A percentile compares a stretch with the other conserved stretches of the same genome.
Evolutionary conservation across 2,113 vertebrate species (phyloP).

Genomic region (Phrynosoma platyrhinos): DNA sequence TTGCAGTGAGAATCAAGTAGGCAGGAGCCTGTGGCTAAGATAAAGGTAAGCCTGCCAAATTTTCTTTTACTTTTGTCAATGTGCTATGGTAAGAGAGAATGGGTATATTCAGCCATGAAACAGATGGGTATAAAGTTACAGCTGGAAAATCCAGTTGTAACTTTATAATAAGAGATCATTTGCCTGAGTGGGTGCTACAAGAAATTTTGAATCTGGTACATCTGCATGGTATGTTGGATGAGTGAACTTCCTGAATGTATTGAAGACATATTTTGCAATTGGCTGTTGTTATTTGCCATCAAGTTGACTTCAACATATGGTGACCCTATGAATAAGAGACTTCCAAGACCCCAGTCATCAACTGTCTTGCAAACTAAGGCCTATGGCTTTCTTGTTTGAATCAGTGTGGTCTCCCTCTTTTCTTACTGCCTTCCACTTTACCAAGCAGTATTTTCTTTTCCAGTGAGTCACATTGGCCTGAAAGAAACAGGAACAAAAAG

Average conservation of each 20-base stretch:
- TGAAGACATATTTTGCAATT: not conserved
- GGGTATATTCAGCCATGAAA: not conserved
- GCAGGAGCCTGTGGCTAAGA: not conserved
- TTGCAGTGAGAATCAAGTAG: conserved; percentile 7
- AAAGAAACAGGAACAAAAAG: too few relatives aligned
- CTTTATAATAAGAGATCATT: not conserved
- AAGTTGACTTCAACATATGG: too few relatives aligned
- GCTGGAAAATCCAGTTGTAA: fast-evolving
- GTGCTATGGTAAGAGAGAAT: not conserved
- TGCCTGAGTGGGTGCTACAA: not conserved
- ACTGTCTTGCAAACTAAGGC: too few relatives aligned
- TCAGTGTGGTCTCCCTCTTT: too few relatives aligned
- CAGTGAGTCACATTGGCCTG: too few relatives aligned
- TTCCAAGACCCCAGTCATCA: too few relatives aligned
- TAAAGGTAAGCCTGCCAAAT: conserved; percentile 3
- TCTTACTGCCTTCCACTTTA: too few relatives aligned
- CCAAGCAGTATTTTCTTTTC: too few relatives aligned
- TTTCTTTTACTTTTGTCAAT: not conserved
- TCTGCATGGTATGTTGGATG: fast-evolving
- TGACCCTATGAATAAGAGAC: too few relatives aligned
- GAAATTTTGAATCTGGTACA: fast-evolving
- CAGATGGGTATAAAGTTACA: not conserved
- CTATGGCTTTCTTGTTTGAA: too few relatives aligned
- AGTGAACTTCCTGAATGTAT: not conserved
- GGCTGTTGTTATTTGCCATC: too few relatives aligned